phyloP scores from a whole-genome alignment of 2,797 vertebrate species.

The Falco rusticolus region DNA sequence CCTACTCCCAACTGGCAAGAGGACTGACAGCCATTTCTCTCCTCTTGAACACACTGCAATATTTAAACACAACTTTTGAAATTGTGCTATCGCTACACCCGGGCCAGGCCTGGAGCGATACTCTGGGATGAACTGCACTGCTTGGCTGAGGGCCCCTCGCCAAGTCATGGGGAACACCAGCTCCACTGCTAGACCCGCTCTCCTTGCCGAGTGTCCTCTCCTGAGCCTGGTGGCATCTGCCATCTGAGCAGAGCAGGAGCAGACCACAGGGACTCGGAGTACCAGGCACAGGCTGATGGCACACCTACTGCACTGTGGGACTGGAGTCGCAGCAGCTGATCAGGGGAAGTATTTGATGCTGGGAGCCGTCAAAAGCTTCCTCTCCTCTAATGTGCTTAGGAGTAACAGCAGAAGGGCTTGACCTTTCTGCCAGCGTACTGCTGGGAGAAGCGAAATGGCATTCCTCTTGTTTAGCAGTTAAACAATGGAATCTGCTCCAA shows the following conservation, averaged over 20 bases:
- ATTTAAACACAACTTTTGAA: background rate
- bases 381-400: background rate
- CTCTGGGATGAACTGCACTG: background rate
- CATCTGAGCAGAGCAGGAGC: background rate
- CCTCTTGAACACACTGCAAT: background rate
- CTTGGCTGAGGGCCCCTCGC: background rate
- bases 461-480: background rate
- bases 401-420: background rate
- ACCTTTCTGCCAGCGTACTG: background rate
- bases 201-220: rapidly evolving
- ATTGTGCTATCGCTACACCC: background rate
- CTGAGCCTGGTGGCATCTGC: background rate
- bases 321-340: background rate
- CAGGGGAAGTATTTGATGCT: background rate
- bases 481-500: background rate
- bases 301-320: rapidly evolving
- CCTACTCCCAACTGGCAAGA: background rate
- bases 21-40: background rate
- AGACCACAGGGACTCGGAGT: background rate
- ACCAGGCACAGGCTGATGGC: rapidly evolving
- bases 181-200: rapidly evolving
- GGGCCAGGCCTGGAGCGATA: background rate
- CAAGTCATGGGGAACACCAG: background rate
- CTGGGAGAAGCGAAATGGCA: background rate
- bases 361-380: background rate